phyloP scores from a whole-genome alignment of 2,888 invertebrate species.

The Xanthorhoe spadicearia region DNA sequence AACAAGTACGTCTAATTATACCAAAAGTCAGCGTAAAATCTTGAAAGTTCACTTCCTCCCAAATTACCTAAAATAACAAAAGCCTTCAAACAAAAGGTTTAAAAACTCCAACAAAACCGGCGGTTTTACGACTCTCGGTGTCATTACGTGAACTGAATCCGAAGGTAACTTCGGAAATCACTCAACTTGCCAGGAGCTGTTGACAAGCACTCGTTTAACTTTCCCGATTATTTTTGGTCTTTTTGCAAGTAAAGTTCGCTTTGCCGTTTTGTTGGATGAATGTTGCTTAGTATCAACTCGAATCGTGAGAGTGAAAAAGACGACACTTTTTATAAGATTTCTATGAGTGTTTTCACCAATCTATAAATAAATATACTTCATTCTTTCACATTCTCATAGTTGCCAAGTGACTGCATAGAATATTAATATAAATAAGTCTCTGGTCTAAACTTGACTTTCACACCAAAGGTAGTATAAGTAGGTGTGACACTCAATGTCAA shows the following conservation, averaged over 20 bases:
- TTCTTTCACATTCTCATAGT: too few species aligned
- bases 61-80: constrained; percentile 31
- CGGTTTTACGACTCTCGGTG: constrained; percentile 48
- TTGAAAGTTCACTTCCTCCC: constrained; percentile 17
- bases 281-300: not conserved
- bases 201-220: constrained; percentile 71
- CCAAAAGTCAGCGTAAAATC: constrained; percentile 5
- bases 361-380: too few species aligned
- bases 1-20: constrained; percentile 3
- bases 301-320: too few species aligned
- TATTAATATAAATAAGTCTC: too few species aligned
- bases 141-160: constrained; percentile 46
- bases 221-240: constrained; percentile 57
- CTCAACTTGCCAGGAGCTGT: constrained; percentile 59
- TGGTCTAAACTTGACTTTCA: too few species aligned
- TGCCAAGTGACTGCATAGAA: too few species aligned
- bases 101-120: constrained; percentile 37
- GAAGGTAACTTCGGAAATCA: constrained; percentile 55
- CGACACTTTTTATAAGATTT: too few species aligned
- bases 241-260: constrained; percentile 20
- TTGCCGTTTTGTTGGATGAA: constrained; percentile 18
- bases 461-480: too few species aligned
- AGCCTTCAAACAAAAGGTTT: constrained; percentile 37
- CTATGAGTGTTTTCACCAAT: too few species aligned
- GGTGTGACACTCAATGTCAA: too few species aligned